A percentile compares a stretch with the other conserved stretches of the same genome.
These are phyloP conservation scores for Drosophila quadrilineata DNA, from an alignment of 1,140 invertebrate species.

Conservation along the genomic window DNA sequence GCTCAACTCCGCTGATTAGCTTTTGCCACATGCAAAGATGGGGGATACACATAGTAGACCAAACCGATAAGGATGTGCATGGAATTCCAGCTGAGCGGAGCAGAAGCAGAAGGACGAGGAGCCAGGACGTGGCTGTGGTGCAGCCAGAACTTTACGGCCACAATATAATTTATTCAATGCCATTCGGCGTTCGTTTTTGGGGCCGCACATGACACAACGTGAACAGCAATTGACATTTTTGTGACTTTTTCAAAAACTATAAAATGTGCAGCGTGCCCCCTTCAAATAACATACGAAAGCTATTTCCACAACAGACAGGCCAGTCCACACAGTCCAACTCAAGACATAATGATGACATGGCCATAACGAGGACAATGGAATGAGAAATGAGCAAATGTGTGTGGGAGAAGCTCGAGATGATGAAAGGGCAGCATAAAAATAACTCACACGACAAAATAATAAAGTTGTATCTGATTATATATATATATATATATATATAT, in stretches of 20 bases:
- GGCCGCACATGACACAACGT: slow-evolving; percentile 53
- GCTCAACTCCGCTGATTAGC: slow-evolving; percentile 35
- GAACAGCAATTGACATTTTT: slow-evolving; percentile 78
- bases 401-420: slow-evolving; percentile 1
- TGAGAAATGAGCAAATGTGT: neutral
- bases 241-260: slow-evolving; percentile 79
- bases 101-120: slow-evolving; percentile 22
- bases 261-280: slow-evolving; percentile 65
- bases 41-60: no score
- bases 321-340: slow-evolving; percentile 5
- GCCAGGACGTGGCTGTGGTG: slow-evolving; percentile 46
- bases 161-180: slow-evolving; percentile 79
- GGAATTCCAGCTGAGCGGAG: neutral
- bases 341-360: slow-evolving; percentile 61
- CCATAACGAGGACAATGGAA: slow-evolving; percentile 55
- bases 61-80: neutral
- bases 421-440: slow-evolving; percentile 17
- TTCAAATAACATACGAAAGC: no score
- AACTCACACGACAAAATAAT: slow-evolving; percentile 59
- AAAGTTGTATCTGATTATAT: slow-evolving; percentile 76
- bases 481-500: slow-evolving; percentile 52
- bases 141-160: slow-evolving; percentile 70
- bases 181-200: slow-evolving; percentile 47
- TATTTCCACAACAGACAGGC: slow-evolving; percentile 26
- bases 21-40: slow-evolving; percentile 34